A percentile compares a stretch with the other conserved stretches of the same genome.
Conservation (phyloP, 92 coral and sea anemone genomes). For the Parazoanthus atlanticus region DNA sequence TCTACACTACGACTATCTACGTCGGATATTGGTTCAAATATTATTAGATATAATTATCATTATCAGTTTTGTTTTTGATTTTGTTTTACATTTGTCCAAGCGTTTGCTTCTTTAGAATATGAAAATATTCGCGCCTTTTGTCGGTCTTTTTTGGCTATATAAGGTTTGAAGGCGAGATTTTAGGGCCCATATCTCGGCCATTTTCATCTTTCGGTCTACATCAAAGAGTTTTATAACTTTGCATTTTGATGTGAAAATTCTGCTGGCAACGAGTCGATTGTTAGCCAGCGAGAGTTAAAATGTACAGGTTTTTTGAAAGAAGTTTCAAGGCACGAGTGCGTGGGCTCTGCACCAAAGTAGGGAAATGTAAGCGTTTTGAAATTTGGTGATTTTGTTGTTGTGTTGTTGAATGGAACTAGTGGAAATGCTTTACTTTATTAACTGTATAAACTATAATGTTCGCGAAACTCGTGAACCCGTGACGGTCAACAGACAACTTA, state of each 20-base stretch:
- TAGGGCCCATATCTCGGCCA: not conserved
- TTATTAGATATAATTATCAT: not conserved
- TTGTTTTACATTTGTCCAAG: not conserved
- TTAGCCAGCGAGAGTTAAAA: not conserved
- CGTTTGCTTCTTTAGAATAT: not conserved
- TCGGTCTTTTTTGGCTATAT: not conserved
- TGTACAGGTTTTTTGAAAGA: conserved; percentile 19
- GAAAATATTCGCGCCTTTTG: not conserved
- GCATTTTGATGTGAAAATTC: not conserved
- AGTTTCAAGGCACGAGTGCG: conserved; percentile 19
- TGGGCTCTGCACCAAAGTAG: conserved; percentile 14
- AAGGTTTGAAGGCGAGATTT: not conserved
- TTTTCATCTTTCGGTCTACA: conserved; percentile 7
- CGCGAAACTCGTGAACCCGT: not conserved
- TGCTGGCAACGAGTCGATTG: not conserved
- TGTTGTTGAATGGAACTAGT: no score
- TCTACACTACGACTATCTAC: not conserved
- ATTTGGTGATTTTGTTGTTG: not conserved
- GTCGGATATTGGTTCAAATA: not conserved
- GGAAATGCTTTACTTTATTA: not conserved
- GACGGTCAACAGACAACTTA: not conserved
- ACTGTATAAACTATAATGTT: not conserved
- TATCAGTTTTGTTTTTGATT: not conserved
- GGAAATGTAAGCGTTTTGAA: not conserved
- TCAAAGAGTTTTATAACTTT: not conserved